phyloP scores from a whole-genome alignment of 2,113 vertebrate species.

The Poecile atricapillus region DNA sequence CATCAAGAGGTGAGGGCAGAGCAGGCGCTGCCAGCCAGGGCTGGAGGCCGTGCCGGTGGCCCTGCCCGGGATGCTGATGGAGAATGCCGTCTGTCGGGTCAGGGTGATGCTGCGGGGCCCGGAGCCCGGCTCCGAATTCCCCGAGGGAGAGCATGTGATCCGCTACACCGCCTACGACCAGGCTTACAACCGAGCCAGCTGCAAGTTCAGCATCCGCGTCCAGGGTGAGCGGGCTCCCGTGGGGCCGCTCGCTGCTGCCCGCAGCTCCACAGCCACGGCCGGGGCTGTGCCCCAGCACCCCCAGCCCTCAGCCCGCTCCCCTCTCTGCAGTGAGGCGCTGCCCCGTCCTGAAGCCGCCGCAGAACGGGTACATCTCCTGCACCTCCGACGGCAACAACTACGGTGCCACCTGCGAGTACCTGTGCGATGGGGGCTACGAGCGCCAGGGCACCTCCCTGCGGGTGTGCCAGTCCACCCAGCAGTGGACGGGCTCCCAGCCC shows the following conservation, averaged over 20 bases:
- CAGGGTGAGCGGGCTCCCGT: conserved; percentile 73
- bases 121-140: conserved; percentile 82
- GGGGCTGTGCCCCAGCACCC: rapidly evolving
- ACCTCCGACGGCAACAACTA: conserved; percentile 88
- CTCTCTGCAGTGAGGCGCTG: conserved; percentile 83
- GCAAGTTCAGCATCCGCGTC: conserved; percentile 91
- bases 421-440: conserved; percentile 88
- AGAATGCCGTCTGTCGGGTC: neutral
- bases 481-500: conserved; percentile 81
- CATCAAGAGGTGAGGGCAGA: conserved; percentile 78
- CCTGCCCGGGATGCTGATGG: rapidly evolving
- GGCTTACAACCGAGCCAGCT: conserved; percentile 90
- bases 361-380: conserved; percentile 87
- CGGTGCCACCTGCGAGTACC: conserved; percentile 87
- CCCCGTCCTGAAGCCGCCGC: conserved; percentile 75
- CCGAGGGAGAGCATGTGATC: conserved; percentile 85
- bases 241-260: neutral
- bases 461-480: conserved; percentile 85
- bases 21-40: rapidly evolving
- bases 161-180: conserved; percentile 89
- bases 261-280: rapidly evolving
- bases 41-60: neutral
- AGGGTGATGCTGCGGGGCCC: conserved; percentile 85
- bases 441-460: conserved; percentile 75
- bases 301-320: neutral